Evolutionary conservation across 1,140 invertebrate species (phyloP), one percentile per base, ranked within the genome.

Genomic region (Oedothorax gibbosus): DNA sequence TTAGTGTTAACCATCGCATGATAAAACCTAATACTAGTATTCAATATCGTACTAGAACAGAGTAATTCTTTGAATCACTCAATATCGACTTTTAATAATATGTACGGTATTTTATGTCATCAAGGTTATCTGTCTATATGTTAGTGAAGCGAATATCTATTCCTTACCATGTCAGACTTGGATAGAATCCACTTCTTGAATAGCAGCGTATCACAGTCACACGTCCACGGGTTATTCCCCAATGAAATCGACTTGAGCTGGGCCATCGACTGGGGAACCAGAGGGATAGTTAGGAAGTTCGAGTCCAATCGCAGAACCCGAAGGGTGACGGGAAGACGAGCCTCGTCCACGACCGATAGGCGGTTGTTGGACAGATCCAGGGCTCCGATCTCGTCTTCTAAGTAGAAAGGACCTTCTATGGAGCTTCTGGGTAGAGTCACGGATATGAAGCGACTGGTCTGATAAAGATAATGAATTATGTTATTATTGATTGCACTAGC

Each of bases 161-260:
- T 35, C 86, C 93, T 91, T 73, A 96, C 93, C 91, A 88, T 89
- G 11, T 87, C 91, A 85, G 93, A 93, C 88, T 94, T 93, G 87
- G 88, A 65, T 51, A 87, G 88, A 7, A 90, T 83, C 89, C 89
- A 90, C 20, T 87, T 87, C 9, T 87, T 88, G 18, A 90, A 88
- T 53, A 87, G 84, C 10, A 90, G 84, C 65, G 88, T 90, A 18
- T 89, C 86, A 85, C 90, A 91, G 50, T 91, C 89, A 85, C 90
- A 91, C 11, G 88, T 88, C 90, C 90, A 91, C 9, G 87, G 88
- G 83, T 91, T 91, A 20, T 85, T 86, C 11, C 87, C 75, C n/a
- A 91, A 87, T 14, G 88, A 87, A 8, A 90, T 88, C 50, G 85
- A 87, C 7, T 87, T 85, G 35, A 91, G 81, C 66, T 89, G 89